Conservation (phyloP, 1,140 invertebrate species). For the Hypothenemus hampei region DNA sequence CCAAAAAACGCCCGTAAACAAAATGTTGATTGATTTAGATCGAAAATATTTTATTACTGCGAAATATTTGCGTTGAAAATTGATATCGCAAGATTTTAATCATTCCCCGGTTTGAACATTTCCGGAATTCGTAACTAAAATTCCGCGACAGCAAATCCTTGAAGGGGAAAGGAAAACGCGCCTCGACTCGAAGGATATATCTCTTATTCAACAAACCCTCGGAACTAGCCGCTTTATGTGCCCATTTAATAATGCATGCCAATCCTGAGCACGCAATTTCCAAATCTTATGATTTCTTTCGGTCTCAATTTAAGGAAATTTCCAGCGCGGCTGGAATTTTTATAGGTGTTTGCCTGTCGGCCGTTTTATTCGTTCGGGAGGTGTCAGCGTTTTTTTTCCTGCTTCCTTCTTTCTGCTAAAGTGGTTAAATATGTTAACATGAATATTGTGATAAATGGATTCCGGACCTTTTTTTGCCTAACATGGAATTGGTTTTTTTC, state of each 20-base stretch:
- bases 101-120: no score
- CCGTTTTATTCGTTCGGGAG: slow-evolving; percentile 19
- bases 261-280: slow-evolving; percentile 28
- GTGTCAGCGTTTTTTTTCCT: slow-evolving; percentile 26
- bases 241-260: slow-evolving; percentile 28
- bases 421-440: slow-evolving; percentile 29
- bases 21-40: no score
- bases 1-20: no score
- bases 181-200: slow-evolving; percentile 16
- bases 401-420: slow-evolving; percentile 20
- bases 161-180: no score
- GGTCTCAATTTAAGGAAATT: slow-evolving; percentile 25
- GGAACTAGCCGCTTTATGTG: slow-evolving; percentile 23
- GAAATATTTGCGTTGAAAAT: no score
- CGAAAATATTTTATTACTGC: no score
- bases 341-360: slow-evolving; percentile 26
- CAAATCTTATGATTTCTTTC: slow-evolving; percentile 28
- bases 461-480: slow-evolving; percentile 7
- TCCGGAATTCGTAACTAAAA: no score
- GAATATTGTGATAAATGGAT: slow-evolving; percentile 27
- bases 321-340: slow-evolving; percentile 25
- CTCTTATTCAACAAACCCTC: slow-evolving; percentile 27
- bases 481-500: slow-evolving; percentile 3
- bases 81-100: no score
- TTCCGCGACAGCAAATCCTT: no score